Base-by-base conservation (phyloP, 2,113 vertebrate genomes). In the Pogonocichla stellata region DNA sequence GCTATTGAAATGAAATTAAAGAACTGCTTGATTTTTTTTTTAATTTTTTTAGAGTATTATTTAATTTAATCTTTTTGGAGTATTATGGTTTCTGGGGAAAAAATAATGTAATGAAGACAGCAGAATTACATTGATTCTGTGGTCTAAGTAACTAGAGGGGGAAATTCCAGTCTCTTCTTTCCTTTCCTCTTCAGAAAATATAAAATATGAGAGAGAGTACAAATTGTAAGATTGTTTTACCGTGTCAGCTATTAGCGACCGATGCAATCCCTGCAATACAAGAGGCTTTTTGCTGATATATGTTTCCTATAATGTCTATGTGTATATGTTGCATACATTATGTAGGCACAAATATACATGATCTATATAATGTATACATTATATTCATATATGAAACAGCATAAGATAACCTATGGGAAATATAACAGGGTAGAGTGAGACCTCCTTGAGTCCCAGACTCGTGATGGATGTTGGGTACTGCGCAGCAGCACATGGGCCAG, bases 1-100 rank as follows among this genome's bases (percentile, higher is more conserved):
- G 91, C 67, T 84, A 93, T 58, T 96, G 87, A 97, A 96, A 87
- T 96, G 81, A 97, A 96, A 95, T 98, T 96, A 94, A 97, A 97
- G 86, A 87, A 70, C 84, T 33, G 78, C 88, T 96, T 95, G 67
- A 28, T 91, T 75, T 54, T 84, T 40, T 84, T 40, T 60, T 33
- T 47, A 51, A 8, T 50, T 64, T 72, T 93, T 87, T 78, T 43
- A 4, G 78, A 95, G 60, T 80, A 74, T 92, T 89, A 65, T 90
- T 51, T 51, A 51, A 51, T 51, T 29, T 51, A 18, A 51, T 51
- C 71, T 79, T 95, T 97, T 96, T 93, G 40, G 86, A 95, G 57
- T 86, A 93, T 91, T 95, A 71, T 73, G 86, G 48, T 94, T 96
- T 92, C 66, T 93, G 57, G 34, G 69, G 93, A 83, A 90, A 90